Conservation (phyloP, 2,888 invertebrate genomes). For the Chalcis sispes region DNA sequence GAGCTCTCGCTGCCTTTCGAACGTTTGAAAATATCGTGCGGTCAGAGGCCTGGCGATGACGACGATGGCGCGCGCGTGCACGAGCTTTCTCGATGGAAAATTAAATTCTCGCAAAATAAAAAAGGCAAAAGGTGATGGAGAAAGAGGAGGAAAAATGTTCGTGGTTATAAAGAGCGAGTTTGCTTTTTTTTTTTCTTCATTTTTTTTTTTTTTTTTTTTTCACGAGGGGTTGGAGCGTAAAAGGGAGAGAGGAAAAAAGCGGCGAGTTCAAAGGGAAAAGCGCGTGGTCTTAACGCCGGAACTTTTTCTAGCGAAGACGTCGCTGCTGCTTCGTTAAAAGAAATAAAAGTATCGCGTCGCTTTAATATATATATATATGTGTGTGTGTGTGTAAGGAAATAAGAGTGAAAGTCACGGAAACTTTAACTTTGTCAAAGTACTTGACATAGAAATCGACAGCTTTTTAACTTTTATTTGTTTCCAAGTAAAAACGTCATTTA, state of each 20-base stretch:
- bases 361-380: neutral
- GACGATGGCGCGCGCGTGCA: neutral
- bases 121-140: neutral
- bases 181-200: constrained; percentile 9
- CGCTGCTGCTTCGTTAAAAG: neutral
- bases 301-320: no score
- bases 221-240: no score
- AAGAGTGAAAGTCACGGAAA: no score
- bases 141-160: constrained; percentile 6
- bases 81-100: constrained; percentile 29
- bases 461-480: no score
- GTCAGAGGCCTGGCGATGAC: constrained; percentile 15
- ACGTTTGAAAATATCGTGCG: constrained; percentile 41
- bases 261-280: constrained; percentile 18
- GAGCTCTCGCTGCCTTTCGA: neutral
- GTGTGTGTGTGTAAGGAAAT: no score
- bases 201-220: no score
- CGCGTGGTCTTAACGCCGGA: no score
- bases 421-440: no score
- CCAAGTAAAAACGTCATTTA: no score
- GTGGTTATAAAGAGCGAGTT: constrained; percentile 12
- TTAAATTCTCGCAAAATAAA: constrained; percentile 27
- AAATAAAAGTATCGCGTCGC: neutral
- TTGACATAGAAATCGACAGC: no score
- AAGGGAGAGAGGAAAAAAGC: neutral